phyloP scores from a whole-genome alignment of 1,140 invertebrate species.

The Euura lappo region DNA sequence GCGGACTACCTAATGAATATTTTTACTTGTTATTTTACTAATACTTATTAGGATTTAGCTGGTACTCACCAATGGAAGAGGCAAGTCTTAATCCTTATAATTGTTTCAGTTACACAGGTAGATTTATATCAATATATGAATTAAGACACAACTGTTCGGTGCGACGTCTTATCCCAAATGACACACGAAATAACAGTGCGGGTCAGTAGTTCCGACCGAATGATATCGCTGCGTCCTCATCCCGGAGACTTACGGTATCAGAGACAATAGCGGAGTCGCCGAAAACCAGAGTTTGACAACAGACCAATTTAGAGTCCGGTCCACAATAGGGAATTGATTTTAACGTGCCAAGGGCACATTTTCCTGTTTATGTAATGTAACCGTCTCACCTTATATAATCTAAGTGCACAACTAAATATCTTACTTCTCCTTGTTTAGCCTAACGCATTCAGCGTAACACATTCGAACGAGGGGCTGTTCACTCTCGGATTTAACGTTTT shows the following conservation, averaged over 20 bases:
- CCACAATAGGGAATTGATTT: not conserved
- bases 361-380: not conserved
- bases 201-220: not conserved
- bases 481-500: no score
- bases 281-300: not conserved
- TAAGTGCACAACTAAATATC: no score
- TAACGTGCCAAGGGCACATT: not conserved
- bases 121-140: no score
- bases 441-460: no score
- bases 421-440: no score
- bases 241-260: not conserved
- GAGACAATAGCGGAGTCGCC: constrained; percentile 3
- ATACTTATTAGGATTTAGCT: no score
- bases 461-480: no score
- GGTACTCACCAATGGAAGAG: no score
- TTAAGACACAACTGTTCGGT: not conserved
- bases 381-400: not conserved
- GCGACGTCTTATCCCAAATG: not conserved
- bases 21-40: no score
- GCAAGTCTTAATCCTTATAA: no score
- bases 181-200: not conserved
- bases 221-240: not conserved
- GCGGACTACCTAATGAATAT: no score
- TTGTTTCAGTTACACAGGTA: no score
- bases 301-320: not conserved